These are phyloP conservation scores for Drosophila picticornis DNA, from an alignment of 2,888 invertebrate genomes.

Conservation along the genomic window DNA sequence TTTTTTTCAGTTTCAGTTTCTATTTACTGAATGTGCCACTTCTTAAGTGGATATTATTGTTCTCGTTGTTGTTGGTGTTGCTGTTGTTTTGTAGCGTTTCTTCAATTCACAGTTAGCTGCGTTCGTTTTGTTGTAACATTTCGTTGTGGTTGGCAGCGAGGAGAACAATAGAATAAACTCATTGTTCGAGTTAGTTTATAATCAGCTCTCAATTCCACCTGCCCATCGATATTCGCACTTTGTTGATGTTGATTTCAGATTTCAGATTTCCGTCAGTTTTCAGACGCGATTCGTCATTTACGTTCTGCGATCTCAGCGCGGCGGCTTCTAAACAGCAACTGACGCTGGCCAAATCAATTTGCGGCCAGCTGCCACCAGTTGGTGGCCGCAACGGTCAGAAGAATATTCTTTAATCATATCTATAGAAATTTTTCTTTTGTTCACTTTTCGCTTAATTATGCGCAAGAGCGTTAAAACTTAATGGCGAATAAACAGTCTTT, in stretches of 20 bases:
- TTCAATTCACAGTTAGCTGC: conserved; percentile 64
- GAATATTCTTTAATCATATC: conserved; percentile 70
- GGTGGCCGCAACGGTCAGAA: conserved; percentile 31
- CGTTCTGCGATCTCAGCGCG: conserved; percentile 66
- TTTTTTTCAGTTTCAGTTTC: conserved; percentile 66
- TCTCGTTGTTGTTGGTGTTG: conserved; percentile 11
- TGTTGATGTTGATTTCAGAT: conserved; percentile 35
- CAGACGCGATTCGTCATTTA: conserved; percentile 1
- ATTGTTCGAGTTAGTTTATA: conserved; percentile 38
- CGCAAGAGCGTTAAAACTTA: conserved; percentile 75
- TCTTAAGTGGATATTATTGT: conserved; percentile 41
- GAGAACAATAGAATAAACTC: conserved; percentile 32
- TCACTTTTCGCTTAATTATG: conserved; percentile 75
- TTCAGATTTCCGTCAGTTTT: conserved; percentile 19
- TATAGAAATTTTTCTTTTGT: conserved; percentile 73
- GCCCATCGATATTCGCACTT: conserved; percentile 70
- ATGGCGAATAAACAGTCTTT: conserved; percentile 73
- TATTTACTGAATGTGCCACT: conserved; percentile 70
- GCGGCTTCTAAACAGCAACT: conserved; percentile 77
- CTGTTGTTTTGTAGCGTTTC: conserved; percentile 32
- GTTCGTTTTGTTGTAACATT: conserved; percentile 56
- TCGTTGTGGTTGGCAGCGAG: conserved; percentile 51
- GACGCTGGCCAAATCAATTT: conserved; percentile 76
- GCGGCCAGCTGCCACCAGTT: conserved; percentile 24
- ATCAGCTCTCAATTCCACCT: conserved; percentile 46